These are phyloP conservation scores for Periparus ater DNA, from an alignment of 2,797 vertebrate genomes.

Conservation along the genomic window DNA sequence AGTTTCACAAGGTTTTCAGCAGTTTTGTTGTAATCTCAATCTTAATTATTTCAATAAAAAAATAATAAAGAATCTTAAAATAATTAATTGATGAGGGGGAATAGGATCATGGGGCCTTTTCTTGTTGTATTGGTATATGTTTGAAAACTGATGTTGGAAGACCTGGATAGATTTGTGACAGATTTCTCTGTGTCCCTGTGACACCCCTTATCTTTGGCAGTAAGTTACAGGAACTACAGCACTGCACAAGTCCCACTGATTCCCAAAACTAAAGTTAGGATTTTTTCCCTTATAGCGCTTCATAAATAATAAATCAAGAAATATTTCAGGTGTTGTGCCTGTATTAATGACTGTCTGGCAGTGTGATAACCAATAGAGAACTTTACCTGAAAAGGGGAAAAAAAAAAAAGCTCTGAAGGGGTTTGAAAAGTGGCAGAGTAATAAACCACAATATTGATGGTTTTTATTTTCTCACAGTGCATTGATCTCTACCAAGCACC, in stretches of 20 bases:
- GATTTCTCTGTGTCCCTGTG: neutral
- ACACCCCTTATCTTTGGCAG: neutral
- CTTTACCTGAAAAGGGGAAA: rapidly evolving
- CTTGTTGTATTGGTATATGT: rapidly evolving
- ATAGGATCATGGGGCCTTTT: rapidly evolving
- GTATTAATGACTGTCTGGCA: slow-evolving; percentile 44
- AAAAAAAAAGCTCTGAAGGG: neutral
- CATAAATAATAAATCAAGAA: neutral
- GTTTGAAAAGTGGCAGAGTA: neutral
- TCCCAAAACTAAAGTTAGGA: neutral
- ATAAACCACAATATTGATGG: neutral
- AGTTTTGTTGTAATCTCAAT: neutral
- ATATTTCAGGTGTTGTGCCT: neutral
- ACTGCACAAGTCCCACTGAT: neutral
- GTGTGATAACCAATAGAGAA: neutral
- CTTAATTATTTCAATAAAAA: neutral
- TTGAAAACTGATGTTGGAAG: neutral
- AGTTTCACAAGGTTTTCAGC: neutral
- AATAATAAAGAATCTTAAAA: neutral
- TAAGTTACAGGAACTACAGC: neutral
- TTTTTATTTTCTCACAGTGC: neutral
- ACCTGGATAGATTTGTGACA: neutral
- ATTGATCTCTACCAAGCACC: neutral
- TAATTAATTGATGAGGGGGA: neutral
- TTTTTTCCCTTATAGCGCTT: neutral